These are phyloP conservation scores for Momotus momota DNA, from an alignment of 2,797 vertebrate genomes.

Conservation along the genomic window DNA sequence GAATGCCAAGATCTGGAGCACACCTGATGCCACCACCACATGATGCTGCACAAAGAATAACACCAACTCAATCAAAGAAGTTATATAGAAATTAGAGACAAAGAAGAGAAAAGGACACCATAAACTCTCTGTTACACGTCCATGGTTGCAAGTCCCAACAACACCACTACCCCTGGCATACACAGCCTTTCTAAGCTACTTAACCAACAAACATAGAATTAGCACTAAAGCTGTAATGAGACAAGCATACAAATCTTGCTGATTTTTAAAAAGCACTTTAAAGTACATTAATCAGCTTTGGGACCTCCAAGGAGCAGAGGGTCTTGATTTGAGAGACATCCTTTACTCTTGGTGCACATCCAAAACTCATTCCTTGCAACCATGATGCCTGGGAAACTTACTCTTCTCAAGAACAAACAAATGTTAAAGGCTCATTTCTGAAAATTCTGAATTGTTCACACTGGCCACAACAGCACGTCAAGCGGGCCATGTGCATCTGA, in stretches of 20 bases:
- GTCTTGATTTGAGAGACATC: background rate
- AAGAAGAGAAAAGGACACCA: background rate
- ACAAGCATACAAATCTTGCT: background rate
- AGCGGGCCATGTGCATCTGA: background rate
- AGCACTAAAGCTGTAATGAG: background rate
- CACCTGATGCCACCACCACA: too few relatives aligned
- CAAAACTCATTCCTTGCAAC: background rate
- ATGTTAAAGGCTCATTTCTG: background rate
- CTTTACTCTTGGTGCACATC: background rate
- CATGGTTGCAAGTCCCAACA: background rate
- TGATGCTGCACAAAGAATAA: background rate
- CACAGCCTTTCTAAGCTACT: background rate
- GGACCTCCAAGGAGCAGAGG: background rate
- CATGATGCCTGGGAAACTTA: background rate
- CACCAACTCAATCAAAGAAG: background rate
- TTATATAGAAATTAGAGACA: background rate
- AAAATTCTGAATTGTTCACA: background rate
- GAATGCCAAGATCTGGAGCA: background rate
- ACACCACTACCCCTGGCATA: background rate
- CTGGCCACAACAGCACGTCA: background rate
- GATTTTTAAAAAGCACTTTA: background rate
- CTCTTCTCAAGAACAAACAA: background rate
- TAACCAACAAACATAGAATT: background rate
- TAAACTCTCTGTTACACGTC: background rate
- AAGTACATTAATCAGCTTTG: background rate